Base-by-base conservation (phyloP, 2,113 vertebrate species). In the Platycercus adscitus region DNA sequence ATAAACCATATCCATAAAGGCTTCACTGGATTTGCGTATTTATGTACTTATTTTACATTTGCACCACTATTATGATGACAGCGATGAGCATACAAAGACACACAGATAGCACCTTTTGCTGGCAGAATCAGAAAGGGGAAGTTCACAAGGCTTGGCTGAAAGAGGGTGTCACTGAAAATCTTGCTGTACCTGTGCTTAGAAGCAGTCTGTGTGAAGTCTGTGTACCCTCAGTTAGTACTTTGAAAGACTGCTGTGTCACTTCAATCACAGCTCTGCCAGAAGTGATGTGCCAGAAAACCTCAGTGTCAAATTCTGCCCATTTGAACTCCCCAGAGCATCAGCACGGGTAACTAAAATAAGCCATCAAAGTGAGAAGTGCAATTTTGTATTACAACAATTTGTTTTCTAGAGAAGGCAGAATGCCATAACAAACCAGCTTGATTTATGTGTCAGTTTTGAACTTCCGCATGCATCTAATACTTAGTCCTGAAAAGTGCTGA, bases 401-500 rank as follows among this genome's bases (percentile, higher is more conserved):
- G 39, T 91, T 96, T 95, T 80, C 63, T 60, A 65, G 78, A 81
- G 91, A 31, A 84, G 63, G 70, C 35, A 88, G 64, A 66, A 52
- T 7, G 52, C 35, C 33, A 14, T 91, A 81, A 78, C 87, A 91
- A 94, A 71, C n/a, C 73, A 53, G 68, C 80, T 71, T 96, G 91
- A 82, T 88, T 79, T 93, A 46, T 50, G 23, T 71, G 79, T 89
- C 82, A 75, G 39, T 88, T 86, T 81, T 94, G 83, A 93, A 85
- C 89, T 95, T 75, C 87, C 83, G 50, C 37, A 4, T 77, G 53
- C 44, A 29, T 77, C 73, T 82, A 41, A 75, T 49, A 43, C 44
- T 65, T 81, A 64, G 55, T n/a, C 47, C 71, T 88, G 86, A 92
- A 81, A 96, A 88, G 76, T 85, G 71, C 90, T 94, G 91, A 91